A percentile compares a stretch with the other conserved stretches of the same genome.
These are phyloP conservation scores for Marmota monax DNA, from an alignment of 2,113 vertebrate genomes.

Conservation along the genomic window DNA sequence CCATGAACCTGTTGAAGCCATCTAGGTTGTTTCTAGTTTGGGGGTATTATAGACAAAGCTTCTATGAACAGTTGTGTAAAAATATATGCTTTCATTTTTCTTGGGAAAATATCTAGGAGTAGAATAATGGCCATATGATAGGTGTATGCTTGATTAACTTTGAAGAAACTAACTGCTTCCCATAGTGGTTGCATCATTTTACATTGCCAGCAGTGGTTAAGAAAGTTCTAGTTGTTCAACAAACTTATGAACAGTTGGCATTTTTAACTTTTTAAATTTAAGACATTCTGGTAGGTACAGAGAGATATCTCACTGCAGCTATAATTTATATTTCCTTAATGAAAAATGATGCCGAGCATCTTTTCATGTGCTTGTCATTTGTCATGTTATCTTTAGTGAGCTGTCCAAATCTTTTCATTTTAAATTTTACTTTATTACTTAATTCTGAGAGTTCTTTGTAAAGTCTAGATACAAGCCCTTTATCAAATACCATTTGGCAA, in stretches of 20 bases:
- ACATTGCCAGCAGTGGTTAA: not conserved
- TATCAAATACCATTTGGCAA: not conserved
- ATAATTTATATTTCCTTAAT: not conserved
- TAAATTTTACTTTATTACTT: too few relatives aligned
- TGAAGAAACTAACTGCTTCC: not conserved
- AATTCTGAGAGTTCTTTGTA: too few relatives aligned
- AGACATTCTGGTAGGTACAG: not conserved
- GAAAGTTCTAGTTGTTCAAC: not conserved
- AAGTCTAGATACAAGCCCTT: too few relatives aligned
- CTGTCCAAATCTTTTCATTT: not conserved
- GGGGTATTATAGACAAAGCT: not conserved
- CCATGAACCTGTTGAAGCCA: not conserved
- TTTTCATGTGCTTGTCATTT: not conserved
- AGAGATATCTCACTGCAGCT: not conserved
- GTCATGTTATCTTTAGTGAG: not conserved
- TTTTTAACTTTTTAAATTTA: not conserved
- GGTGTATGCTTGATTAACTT: not conserved
- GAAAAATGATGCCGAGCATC: not conserved
- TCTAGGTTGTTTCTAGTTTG: not conserved
- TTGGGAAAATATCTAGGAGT: not conserved
- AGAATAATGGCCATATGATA: not conserved
- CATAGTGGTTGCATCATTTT: not conserved
- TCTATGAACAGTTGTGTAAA: not conserved
- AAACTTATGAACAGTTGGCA: not conserved
- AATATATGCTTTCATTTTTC: not conserved